Conservation (phyloP, 2,797 vertebrate species). For the Sebastes paucispinis region DNA sequence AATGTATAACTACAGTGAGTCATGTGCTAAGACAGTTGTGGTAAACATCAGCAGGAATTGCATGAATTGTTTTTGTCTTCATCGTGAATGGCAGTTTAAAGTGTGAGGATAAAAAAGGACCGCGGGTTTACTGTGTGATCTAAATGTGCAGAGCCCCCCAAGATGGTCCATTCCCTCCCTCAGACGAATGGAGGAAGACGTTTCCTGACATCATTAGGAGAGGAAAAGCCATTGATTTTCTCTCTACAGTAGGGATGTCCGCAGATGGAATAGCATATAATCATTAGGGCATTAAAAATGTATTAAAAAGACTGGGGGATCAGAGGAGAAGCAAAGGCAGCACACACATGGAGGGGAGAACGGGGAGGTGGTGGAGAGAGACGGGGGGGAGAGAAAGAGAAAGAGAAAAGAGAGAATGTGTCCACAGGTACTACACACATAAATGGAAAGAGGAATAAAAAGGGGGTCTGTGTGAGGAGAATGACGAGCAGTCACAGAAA, state of each 20-base stretch:
- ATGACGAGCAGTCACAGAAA: conserved; percentile 16
- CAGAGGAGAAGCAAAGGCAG: conserved; percentile 61
- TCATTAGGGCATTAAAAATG: conserved; percentile 81
- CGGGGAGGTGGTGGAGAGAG: not conserved
- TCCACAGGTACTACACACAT: conserved; percentile 30
- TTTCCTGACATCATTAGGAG: conserved; percentile 75
- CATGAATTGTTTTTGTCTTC: conserved; percentile 19
- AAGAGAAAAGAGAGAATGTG: conserved; percentile 4
- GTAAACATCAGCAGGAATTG: conserved; percentile 35
- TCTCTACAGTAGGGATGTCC: conserved; percentile 61
- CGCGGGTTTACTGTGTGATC: conserved; percentile 29
- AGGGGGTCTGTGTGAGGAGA: not conserved
- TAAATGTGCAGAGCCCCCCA: conserved; percentile 35
- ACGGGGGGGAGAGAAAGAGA: not conserved
- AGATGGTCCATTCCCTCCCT: conserved; percentile 13
- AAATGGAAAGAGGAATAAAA: conserved; percentile 4
- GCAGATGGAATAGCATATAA: conserved; percentile 74
- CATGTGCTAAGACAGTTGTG: conserved; percentile 12
- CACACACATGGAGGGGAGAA: conserved; percentile 35
- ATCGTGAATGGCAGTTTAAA: conserved; percentile 6
- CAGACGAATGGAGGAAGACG: conserved; percentile 43
- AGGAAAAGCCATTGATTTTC: conserved; percentile 70
- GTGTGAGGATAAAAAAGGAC: not conserved
- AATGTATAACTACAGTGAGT: conserved; percentile 19
- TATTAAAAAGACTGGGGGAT: conserved; percentile 77